Conservation (phyloP, 2,113 vertebrate genomes). For the Pachyramphus minor region DNA sequence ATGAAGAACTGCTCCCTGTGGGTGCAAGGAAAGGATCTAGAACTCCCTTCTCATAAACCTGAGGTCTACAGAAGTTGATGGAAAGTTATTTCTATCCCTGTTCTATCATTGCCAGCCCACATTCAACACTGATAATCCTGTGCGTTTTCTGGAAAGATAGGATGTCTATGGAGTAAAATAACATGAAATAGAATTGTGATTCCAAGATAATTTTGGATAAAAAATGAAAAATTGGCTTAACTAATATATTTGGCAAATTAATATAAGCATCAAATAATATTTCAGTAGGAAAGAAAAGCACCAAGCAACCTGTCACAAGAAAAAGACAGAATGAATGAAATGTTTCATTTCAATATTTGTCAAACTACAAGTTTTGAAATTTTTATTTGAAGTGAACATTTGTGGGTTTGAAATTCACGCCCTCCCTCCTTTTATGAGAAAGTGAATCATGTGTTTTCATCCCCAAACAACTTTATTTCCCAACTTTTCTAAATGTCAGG, state of each 20-base stretch:
- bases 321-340: not conserved
- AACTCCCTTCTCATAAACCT: not conserved
- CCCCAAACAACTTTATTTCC: not conserved
- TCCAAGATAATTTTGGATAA: not conserved
- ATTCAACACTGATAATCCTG: not conserved
- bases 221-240: not conserved
- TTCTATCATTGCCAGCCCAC: rapidly evolving
- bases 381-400: not conserved
- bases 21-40: not conserved
- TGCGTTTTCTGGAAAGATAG: not conserved
- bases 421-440: not conserved
- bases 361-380: not conserved
- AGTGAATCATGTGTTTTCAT: not conserved
- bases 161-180: not conserved
- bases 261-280: not conserved
- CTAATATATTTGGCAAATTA: not conserved
- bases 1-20: not conserved
- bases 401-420: not conserved
- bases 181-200: not conserved
- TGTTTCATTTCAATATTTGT: not conserved
- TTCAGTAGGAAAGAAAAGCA: not conserved
- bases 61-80: not conserved
- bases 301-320: not conserved
- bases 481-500: not conserved
- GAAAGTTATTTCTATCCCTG: not conserved